Conservation (phyloP, 2,113 vertebrate species). For the Entelurus aequoreus region DNA sequence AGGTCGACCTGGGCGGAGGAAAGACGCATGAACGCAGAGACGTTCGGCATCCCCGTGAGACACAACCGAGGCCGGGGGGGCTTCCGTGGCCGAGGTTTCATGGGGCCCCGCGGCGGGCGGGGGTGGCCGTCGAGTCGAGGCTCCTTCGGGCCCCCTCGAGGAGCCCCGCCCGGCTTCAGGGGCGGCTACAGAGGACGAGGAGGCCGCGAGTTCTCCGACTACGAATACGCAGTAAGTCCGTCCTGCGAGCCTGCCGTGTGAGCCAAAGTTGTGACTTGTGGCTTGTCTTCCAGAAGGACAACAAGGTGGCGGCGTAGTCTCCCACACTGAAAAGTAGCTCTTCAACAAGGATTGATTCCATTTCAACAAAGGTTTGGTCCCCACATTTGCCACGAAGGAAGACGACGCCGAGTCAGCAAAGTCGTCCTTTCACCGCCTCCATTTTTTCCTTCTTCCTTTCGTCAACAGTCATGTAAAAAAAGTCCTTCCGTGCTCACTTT, state of each 20-base stretch:
- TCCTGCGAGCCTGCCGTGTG: neutral
- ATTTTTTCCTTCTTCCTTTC: slow-evolving; percentile 22
- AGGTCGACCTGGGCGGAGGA: slow-evolving; percentile 96
- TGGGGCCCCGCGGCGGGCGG: slow-evolving; percentile 84
- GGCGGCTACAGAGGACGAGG: slow-evolving; percentile 84
- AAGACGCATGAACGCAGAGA: slow-evolving; percentile 90
- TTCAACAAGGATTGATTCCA: slow-evolving; percentile 67
- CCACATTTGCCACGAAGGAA: slow-evolving; percentile 76
- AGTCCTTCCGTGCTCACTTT: too few relatives aligned
- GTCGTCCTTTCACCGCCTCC: too few relatives aligned
- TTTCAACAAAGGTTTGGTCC: slow-evolving; percentile 59
- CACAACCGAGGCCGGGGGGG: slow-evolving; percentile 85
- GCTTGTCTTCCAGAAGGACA: slow-evolving; percentile 84
- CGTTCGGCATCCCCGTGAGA: slow-evolving; percentile 91
- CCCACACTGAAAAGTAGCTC: slow-evolving; percentile 65
- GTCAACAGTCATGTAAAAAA: neutral
- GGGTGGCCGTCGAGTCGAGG: slow-evolving; percentile 79
- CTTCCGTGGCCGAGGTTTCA: slow-evolving; percentile 81
- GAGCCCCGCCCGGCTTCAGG: slow-evolving; percentile 79
- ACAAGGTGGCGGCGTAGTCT: slow-evolving; percentile 93
- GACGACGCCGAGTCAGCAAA: slow-evolving; percentile 52
- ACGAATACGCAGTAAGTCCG: slow-evolving; percentile 87
- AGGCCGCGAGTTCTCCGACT: slow-evolving; percentile 89
- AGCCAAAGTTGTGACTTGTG: neutral
- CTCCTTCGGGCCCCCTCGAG: slow-evolving; percentile 77